Percentiles rank a stretch among this genome's conserved stretches.
Conservation (phyloP, 1,140 invertebrate genomes). For the Macrobrachium rosenbergii region DNA sequence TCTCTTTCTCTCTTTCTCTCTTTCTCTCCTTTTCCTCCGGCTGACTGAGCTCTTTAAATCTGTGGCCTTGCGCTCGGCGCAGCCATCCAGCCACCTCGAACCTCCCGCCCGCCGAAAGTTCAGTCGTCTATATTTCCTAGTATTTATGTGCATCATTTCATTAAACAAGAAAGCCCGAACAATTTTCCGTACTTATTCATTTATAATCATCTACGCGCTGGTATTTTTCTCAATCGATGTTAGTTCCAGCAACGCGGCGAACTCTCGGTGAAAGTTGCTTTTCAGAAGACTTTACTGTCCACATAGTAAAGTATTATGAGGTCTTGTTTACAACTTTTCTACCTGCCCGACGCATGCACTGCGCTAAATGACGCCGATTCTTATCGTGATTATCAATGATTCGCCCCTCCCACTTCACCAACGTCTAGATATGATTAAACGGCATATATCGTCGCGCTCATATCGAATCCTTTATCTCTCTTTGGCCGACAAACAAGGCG, state of each 20-base stretch:
- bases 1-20: no score
- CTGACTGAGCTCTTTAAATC: no score
- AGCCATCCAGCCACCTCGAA: no score
- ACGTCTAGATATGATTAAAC: not conserved
- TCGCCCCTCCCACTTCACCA: not conserved
- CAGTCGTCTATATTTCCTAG: conserved; percentile 12
- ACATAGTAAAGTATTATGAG: conserved; percentile 63
- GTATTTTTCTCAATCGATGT: no score
- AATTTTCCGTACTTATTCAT: no score
- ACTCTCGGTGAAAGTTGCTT: conserved; percentile 41
- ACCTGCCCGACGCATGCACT: conserved; percentile 52
- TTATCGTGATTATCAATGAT: not conserved
- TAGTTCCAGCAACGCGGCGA: no score
- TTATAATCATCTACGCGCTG: no score
- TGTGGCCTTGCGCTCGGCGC: no score
- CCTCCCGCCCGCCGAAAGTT: not conserved
- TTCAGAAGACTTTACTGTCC: conserved; percentile 55
- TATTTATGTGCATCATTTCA: not conserved
- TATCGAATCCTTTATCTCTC: not conserved
- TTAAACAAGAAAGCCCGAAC: not conserved
- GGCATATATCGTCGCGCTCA: not conserved
- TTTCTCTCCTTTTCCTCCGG: no score
- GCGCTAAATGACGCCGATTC: conserved; percentile 10
- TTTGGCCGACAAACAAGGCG: not conserved
- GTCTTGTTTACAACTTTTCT: conserved; percentile 64